A percentile compares a stretch with the other conserved stretches of the same genome.
Conservation (phyloP, 92 coral and sea anemone species). For the Phenganax marumi region DNA sequence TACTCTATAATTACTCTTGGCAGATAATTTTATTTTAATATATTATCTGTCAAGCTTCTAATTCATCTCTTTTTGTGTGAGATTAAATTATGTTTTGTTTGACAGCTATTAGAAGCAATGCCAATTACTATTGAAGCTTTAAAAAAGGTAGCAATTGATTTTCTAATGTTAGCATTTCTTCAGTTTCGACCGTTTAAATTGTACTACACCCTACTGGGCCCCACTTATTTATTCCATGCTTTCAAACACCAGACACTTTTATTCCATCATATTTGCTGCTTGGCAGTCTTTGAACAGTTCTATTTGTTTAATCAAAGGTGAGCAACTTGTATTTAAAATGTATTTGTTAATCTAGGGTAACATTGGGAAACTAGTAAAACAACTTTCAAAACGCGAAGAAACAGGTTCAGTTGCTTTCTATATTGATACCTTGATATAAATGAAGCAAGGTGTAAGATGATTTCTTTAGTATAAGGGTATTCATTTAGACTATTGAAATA, state of each 20-base stretch:
- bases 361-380: constrained; percentile 87
- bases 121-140: constrained; percentile 90
- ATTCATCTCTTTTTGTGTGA: not conserved
- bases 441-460: not conserved
- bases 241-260: no score
- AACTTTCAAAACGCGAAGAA: constrained; percentile 81
- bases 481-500: not conserved
- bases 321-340: not conserved
- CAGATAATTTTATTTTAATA: no score
- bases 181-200: not conserved
- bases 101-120: constrained; percentile 77
- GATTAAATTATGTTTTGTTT: not conserved
- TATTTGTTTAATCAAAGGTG: not conserved
- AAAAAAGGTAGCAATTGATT: constrained; percentile 68
- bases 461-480: no score
- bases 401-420: constrained; percentile 58
- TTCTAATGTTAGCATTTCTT: not conserved
- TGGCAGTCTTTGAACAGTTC: not conserved
- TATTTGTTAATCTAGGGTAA: constrained; percentile 65
- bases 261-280: not conserved
- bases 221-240: no score
- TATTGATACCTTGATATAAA: not conserved
- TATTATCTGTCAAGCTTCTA: no score
- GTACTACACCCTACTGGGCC: not conserved
- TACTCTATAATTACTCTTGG: no score